Evolutionary conservation across 2,797 vertebrate species (phyloP), one percentile per base, ranked within the genome.

Genomic region (Malurus leucopterus): DNA sequence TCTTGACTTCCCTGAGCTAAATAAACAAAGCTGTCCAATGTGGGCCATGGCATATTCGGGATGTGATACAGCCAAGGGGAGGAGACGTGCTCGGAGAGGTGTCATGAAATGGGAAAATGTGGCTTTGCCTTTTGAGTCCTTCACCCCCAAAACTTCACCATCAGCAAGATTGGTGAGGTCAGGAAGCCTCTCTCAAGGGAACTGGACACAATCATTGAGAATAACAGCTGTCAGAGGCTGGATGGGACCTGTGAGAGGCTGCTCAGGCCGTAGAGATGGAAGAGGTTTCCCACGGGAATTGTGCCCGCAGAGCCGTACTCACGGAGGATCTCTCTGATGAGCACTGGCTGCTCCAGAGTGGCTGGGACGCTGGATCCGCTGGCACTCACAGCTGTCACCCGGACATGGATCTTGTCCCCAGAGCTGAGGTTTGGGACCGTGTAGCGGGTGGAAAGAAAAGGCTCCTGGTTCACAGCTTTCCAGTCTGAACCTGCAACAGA

Each of bases 261-360:
- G 54, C 30, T 57, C 9, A 5, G 53, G 43, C n/a, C n/a, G 16
- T 26, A 57, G 62, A 62, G 44, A 2, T 18, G 34, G 58, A 24
- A 9, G 46, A 46, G 59, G 3, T 67, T 15, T 38, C 41, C 2
- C 26, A 3, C 26, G 24, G 53, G 30, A 46, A 15, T 3, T 32
- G 1, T 51, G 44, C 50, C 58, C 44, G 38, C 6, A 2, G 64
- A n/a, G n/a, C 50, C 12, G 36, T 47, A 87, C 90, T 98, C 93
- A 99, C 99, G 98, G 0, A 91, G 91, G 55, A 98, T 78, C 93
- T 99, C 98, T 2, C 94, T 97, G 96, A 99, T 93, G 4, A 97
- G 95, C 63, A 99, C 95, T 0, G 98, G 96, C 76, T 97, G 96
- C 46, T 97, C 94, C 32, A 99, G 95, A 4, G 65, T 18, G 1